Percentiles rank a stretch among this genome's conserved stretches.
Conservation (phyloP, 2,113 vertebrate genomes). For the Garra rufa region DNA sequence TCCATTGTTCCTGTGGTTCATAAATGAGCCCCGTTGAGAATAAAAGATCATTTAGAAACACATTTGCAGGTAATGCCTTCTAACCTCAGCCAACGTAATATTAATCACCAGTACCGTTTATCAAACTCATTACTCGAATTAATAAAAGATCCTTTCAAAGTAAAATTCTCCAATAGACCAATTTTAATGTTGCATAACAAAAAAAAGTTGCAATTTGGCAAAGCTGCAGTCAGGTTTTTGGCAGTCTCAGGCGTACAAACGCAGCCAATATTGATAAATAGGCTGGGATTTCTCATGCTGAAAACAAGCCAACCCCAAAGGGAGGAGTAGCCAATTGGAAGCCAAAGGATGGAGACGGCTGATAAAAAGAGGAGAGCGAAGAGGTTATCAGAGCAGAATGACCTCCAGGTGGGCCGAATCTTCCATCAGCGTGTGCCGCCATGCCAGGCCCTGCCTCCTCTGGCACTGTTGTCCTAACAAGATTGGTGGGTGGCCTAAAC, state of each 20-base stretch:
- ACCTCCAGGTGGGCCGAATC: constrained; percentile 42
- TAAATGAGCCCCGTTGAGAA: background rate
- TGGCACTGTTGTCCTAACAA: background rate
- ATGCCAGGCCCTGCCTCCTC: background rate
- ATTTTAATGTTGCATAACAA: constrained; percentile 15
- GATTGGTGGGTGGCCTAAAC: background rate
- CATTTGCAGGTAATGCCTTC: background rate
- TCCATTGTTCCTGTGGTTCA: background rate
- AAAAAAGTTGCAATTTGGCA: constrained; percentile 32
- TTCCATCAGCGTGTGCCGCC: constrained; percentile 10
- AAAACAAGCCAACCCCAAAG: constrained; percentile 25
- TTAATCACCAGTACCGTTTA: background rate
- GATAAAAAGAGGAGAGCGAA: constrained; percentile 38
- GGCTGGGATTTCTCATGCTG: constrained; percentile 32
- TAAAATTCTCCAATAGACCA: background rate
- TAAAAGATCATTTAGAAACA: background rate
- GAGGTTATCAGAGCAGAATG: constrained; percentile 53
- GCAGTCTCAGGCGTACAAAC: background rate
- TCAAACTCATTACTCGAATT: background rate
- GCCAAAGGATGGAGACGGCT: constrained; percentile 5
- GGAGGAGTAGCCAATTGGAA: constrained; percentile 4
- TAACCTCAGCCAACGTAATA: background rate
- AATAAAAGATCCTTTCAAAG: background rate
- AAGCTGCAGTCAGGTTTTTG: constrained; percentile 26
- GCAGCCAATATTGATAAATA: constrained; percentile 46